Evolutionary conservation across 2,888 invertebrate species (phyloP), one percentile per base, ranked within the genome.

Genomic region (Colostygia pectinataria): DNA sequence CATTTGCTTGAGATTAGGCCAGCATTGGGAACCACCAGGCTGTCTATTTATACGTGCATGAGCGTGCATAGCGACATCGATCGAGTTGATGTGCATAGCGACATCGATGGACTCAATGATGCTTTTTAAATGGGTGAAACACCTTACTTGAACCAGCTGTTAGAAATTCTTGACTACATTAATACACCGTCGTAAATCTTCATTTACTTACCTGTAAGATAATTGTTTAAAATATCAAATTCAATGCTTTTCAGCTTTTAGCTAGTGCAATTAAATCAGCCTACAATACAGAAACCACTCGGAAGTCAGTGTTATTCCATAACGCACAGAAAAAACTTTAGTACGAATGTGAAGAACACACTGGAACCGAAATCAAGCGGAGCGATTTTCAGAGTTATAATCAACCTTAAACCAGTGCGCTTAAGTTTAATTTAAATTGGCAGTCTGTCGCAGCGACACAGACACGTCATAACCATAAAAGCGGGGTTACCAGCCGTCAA

Each of bases 401-500:
- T 36, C 13, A 12, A 40, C 40, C 34, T n/a, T 40, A 34, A 12
- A 40, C 8, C 13, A 1, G n/a, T 10, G 8, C 4, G 14, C 25
- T 39, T 39, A 39, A 39, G 33, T 8, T 24, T 28, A 15, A 6
- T 38, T 33, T 38, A 1, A 18, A 42, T 43, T 39, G 32, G 39
- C 18, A 28, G 4, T 4, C 27, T n/a, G 6, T n/a, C 9, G 32
- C 9, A 34, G 34, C 8, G 23, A 23, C 12, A n/a, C 15, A 27
- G 20, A 6, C 20, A 6, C 4, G 20, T 4, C 3, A 6, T 6
- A 1, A 20, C 2, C 20, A 20, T 20, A 28, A 43, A 43, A 39
- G 32, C 15, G 32, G 32, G 27, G 42, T 10, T 38, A 9, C 20
- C 29, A 43, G 14, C 18, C 58, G 53, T 50, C 37, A 54, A 47